Percentiles rank a stretch among this genome's conserved stretches.
Conservation (phyloP, 2,888 invertebrate species). For the Brachynemurus nebulosus region DNA sequence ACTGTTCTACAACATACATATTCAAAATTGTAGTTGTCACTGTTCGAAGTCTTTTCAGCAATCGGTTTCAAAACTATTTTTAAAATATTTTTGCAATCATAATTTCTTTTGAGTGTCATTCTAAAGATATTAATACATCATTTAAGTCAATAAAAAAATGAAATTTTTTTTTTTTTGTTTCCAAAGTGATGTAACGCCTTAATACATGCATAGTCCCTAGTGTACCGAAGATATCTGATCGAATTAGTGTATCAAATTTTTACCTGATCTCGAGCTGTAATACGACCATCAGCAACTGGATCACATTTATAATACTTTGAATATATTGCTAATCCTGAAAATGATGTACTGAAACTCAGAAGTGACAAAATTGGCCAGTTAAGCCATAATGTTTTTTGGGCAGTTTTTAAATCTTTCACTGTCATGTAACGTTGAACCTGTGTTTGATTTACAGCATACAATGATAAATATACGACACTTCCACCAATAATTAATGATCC, state of each 20-base stretch:
- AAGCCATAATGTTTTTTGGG: slow-evolving; percentile 62
- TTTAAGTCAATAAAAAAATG: no score
- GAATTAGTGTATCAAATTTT: slow-evolving; percentile 7
- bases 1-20: no score
- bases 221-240: no score
- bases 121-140: no score
- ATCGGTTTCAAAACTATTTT: no score
- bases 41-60: no score
- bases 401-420: slow-evolving; percentile 51
- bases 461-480: slow-evolving; percentile 58
- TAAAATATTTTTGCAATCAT: no score
- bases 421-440: slow-evolving; percentile 64
- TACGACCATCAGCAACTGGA: slow-evolving; percentile 48
- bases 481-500: slow-evolving; percentile 75
- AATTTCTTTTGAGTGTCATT: no score
- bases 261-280: slow-evolving; percentile 53
- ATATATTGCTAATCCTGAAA: slow-evolving; percentile 65
- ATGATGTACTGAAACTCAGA: slow-evolving; percentile 58
- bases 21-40: no score
- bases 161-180: no score
- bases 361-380: slow-evolving; percentile 65
- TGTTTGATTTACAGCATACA: slow-evolving; percentile 81
- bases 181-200: no score
- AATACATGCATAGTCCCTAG: no score
- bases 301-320: slow-evolving; percentile 74